These are phyloP conservation scores for Argyrosomus regius DNA, from an alignment of 2,797 vertebrate genomes.

Conservation along the genomic window DNA sequence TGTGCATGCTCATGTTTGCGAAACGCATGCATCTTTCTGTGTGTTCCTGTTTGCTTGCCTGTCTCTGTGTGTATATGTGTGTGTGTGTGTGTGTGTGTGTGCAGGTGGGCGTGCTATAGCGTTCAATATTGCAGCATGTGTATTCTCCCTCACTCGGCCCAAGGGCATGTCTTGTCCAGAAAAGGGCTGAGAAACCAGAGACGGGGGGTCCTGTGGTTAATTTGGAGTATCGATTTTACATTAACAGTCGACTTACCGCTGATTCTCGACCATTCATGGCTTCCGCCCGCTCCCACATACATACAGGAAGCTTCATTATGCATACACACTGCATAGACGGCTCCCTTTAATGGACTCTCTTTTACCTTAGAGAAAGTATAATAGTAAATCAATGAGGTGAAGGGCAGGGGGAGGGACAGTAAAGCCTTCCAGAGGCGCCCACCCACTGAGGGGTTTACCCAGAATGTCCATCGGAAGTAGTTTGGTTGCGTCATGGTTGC, in stretches of 20 bases:
- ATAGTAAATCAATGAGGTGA: slow-evolving; percentile 88
- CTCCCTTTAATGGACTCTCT: slow-evolving; percentile 85
- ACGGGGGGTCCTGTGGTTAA: slow-evolving; percentile 79
- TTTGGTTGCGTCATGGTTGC: neutral
- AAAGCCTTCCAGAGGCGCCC: slow-evolving; percentile 57
- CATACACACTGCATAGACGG: slow-evolving; percentile 73
- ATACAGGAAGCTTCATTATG: slow-evolving; percentile 78
- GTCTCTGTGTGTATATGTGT: no score
- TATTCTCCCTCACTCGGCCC: slow-evolving; percentile 64
- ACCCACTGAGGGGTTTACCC: slow-evolving; percentile 62
- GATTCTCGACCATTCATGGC: slow-evolving; percentile 77
- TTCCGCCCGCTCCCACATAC: slow-evolving; percentile 50
- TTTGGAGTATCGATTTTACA: slow-evolving; percentile 87
- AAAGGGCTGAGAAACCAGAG: slow-evolving; percentile 64
- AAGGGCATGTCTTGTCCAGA: slow-evolving; percentile 71
- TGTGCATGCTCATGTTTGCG: slow-evolving; percentile 16
- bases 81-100: neutral
- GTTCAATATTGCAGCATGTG: slow-evolving; percentile 48
- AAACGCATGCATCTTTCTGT: slow-evolving; percentile 38
- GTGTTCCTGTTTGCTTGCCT: neutral
- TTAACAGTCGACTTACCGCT: slow-evolving; percentile 80
- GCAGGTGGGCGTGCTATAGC: slow-evolving; percentile 27
- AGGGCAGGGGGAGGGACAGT: slow-evolving; percentile 78
- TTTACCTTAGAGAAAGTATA: slow-evolving; percentile 82
- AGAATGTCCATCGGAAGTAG: slow-evolving; percentile 26